Base-by-base conservation (phyloP, 2,797 vertebrate species). In the Xiphophorus birchmanni region DNA sequence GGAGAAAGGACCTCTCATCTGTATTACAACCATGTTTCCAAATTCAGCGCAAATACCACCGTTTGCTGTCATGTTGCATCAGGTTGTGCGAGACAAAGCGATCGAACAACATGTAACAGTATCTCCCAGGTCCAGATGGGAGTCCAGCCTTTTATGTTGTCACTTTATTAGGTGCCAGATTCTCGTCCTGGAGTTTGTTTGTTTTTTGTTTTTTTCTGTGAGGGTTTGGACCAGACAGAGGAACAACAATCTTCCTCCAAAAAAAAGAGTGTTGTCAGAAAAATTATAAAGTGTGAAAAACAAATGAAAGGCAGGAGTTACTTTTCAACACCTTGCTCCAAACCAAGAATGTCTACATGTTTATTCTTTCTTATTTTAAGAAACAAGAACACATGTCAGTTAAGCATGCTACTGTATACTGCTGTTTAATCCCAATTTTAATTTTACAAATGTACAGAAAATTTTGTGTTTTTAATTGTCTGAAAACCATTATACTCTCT, bases 221-320 rank as follows among this genome's bases (percentile, higher is more conserved):
- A 79, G 82, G 73, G 82, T 84, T 74, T 42, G 85, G 13, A 81
- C 32, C 44, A 82, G 76, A 21, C 37, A 65, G 72, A 74, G 35
- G 75, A 77, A 52, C 77, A 86, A 91, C 84, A 79, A 48, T 77
- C n/a, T 63, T 86, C 45, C 75, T 85, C 6, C 6, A 50, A 79
- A 84, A 82, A 83, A 44, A 44, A 54, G 1, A 3, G 23, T 87
- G 89, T 93, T 93, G 89, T 93, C 87, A 90, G 75, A 92, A 90
- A 82, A 94, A 92, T 80, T 73, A 90, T 87, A 87, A 90, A 87
- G 78, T 80, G 79, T 85, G 75, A 76, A 89, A 89, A 83, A 75
- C 35, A 86, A 90, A 90, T 81, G 67, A 88, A 76, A 87, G 74
- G 77, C 77, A 85, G 75, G 76, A 74, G 65, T 89, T 84, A 60